Evolutionary conservation across 2,797 vertebrate genomes (phyloP), one percentile per base, ranked within the genome.

Genomic region (Pangasius macronema): DNA sequence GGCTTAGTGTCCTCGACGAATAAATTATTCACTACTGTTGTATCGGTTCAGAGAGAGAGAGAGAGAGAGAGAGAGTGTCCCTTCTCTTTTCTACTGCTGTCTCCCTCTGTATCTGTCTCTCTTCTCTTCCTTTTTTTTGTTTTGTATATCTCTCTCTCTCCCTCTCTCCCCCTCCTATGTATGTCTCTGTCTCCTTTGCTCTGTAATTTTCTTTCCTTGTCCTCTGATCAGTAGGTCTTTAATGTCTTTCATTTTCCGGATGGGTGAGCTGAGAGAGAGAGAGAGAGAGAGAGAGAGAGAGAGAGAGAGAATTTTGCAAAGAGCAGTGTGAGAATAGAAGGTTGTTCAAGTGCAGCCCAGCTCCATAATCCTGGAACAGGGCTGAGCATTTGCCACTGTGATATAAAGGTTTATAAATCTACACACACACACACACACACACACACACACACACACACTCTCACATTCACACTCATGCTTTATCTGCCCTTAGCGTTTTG

Each of bases 211-310:
- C 30, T 27, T 53, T 57, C n/a, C 18, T 55, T 7, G 6, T 84
- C 73, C 73, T 85, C 59, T 39, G 65, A 49, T 39, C 46, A 68
- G 30, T 61, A 53, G 65, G 42, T 81, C 20, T 81, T 55, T 51
- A 70, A 49, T 85, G 55, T 72, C 76, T 81, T 85, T 55, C 27
- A 81, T 88, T 83, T 88, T 88, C 83, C 8, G 11, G 51, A 79
- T 88, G 53, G 82, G 22, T 1, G 51, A 72, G 83, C 55, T 73
- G 49, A 76, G 22, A 16, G 49, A 46, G 22, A 57, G 30, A 51
- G 22, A 11, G n/a, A 1, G 55, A 13, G 46, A 46, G 46, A 46
- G 46, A 18, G 55, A 57, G 18, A 22, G 20, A 57, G 51, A 55
- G 0, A 7, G 63, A 80, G 59, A 51, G 53, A 53, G 46, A 87